phyloP scores from a whole-genome alignment of 1,140 invertebrate genomes.

The Lucilia sericata region DNA sequence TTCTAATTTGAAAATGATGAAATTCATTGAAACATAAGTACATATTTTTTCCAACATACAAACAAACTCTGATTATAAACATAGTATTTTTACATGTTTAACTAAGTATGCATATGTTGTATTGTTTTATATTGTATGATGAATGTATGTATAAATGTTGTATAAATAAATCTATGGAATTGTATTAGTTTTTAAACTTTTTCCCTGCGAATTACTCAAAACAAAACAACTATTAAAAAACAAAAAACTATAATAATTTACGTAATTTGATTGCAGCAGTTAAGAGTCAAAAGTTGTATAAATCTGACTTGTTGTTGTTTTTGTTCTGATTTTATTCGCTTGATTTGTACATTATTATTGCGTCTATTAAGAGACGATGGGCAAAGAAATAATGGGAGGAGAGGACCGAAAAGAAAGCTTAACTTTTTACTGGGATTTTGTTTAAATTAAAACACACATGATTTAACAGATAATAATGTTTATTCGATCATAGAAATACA shows the following conservation, averaged over 20 bases:
- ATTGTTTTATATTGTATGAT: not conserved
- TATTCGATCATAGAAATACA: too few relatives aligned
- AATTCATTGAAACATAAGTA: not conserved
- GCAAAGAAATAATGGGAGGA: not conserved
- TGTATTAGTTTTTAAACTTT: constrained; percentile 24
- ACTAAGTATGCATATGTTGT: not conserved
- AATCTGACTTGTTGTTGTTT: constrained; percentile 12
- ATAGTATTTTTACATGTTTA: too few relatives aligned
- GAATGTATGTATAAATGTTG: not conserved
- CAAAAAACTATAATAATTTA: constrained; percentile 25
- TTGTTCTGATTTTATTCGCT: constrained; percentile 23
- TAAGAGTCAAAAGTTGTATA: constrained; percentile 27
- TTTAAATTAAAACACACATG: not conserved
- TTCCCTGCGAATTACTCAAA: constrained; percentile 2
- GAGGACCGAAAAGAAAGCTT: not conserved
- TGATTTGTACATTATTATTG: constrained; percentile 26
- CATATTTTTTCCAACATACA: too few relatives aligned
- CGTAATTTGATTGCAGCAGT: constrained; percentile 28
- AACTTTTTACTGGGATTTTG: not conserved
- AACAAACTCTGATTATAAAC: too few relatives aligned
- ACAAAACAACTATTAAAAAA: constrained; percentile 15
- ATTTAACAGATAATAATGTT: not conserved
- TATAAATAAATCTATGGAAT: constrained; percentile 13
- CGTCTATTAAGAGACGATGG: not conserved
- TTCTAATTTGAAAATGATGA: constrained; percentile 6